Evolutionary conservation across 2,888 invertebrate species (phyloP).

Genomic region (Gisinianus flammeolus): DNA sequence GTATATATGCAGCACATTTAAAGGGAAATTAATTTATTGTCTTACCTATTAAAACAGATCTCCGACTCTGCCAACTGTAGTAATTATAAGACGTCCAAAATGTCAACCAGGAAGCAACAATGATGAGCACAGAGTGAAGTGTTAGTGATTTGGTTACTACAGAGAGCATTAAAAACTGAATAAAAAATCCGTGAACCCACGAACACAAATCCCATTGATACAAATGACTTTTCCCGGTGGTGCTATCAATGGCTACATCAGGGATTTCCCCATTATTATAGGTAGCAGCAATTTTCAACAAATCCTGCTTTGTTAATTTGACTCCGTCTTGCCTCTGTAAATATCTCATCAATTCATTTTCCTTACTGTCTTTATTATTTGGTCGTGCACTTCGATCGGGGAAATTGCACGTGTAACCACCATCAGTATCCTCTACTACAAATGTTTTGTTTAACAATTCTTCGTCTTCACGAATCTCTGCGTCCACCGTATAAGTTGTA

Average conservation of each 20-base stretch:
- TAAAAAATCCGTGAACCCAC: conserved; percentile 42
- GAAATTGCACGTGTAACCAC: too few relatives aligned
- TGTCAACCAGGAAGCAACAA: conserved; percentile 20
- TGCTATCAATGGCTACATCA: conserved; percentile 42
- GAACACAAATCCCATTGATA: conserved; percentile 43
- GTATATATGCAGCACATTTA: too few relatives aligned
- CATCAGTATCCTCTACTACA: conserved; percentile 14
- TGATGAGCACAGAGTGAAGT: conserved; percentile 32
- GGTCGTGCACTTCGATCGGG: background rate
- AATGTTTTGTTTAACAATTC: conserved; percentile 23
- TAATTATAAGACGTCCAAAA: background rate
- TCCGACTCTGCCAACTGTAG: conserved; percentile 9
- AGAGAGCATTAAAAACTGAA: conserved; percentile 47
- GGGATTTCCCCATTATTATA: conserved; percentile 50
- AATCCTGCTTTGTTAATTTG: conserved; percentile 25
- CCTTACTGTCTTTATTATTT: background rate
- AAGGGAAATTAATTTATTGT: too few relatives aligned
- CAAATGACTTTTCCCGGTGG: conserved; percentile 17
- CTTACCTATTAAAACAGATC: conserved; percentile 15
- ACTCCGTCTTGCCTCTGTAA: conserved; percentile 18
- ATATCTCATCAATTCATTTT: background rate
- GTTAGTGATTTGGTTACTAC: conserved; percentile 45
- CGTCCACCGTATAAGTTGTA: background rate
- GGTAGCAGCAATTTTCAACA: conserved; percentile 38
- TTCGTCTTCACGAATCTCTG: background rate